Percentiles rank a stretch among this genome's conserved stretches.
Evolutionary conservation across 2,113 vertebrate species (phyloP).

Genomic region (Zootoca vivipara): DNA sequence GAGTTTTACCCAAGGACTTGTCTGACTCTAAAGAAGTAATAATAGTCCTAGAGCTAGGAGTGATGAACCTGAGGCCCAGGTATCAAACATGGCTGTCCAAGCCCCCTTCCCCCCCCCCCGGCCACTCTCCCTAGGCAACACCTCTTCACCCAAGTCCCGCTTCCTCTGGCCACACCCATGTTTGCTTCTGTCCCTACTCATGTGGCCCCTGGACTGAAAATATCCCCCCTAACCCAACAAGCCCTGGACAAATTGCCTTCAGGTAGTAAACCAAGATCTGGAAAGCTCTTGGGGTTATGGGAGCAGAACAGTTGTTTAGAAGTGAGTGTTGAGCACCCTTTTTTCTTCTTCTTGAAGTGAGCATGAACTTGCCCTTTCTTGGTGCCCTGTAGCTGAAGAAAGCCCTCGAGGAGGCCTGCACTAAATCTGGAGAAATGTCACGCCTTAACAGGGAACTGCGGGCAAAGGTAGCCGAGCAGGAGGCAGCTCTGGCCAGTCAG

Average conservation of each 20-base stretch:
- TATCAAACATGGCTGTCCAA: too few species aligned
- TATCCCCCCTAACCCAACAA: background rate
- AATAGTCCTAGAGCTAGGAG: background rate
- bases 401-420: conserved; percentile 66
- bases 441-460: conserved; percentile 70
- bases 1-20: background rate
- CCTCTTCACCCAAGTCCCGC: too few species aligned
- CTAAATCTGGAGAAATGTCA: conserved; percentile 69
- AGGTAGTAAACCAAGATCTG: background rate
- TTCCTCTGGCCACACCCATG: too few species aligned
- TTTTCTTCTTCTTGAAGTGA: background rate
- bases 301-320: background rate
- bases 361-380: background rate
- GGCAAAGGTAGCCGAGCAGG: conserved; percentile 65
- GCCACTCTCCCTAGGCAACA: too few species aligned
- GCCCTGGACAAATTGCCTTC: background rate
- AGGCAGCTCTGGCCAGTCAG: conserved; percentile 60
- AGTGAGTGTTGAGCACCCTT: too few species aligned
- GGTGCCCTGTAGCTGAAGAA: conserved; percentile 69
- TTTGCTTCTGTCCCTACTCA: background rate
- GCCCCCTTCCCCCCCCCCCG: too few species aligned
- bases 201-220: background rate
- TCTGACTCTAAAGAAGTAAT: background rate
- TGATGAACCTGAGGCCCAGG: background rate
- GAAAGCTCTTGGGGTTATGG: background rate